phyloP scores from a whole-genome alignment of 2,888 invertebrate genomes.

The Tiphia femorata region DNA sequence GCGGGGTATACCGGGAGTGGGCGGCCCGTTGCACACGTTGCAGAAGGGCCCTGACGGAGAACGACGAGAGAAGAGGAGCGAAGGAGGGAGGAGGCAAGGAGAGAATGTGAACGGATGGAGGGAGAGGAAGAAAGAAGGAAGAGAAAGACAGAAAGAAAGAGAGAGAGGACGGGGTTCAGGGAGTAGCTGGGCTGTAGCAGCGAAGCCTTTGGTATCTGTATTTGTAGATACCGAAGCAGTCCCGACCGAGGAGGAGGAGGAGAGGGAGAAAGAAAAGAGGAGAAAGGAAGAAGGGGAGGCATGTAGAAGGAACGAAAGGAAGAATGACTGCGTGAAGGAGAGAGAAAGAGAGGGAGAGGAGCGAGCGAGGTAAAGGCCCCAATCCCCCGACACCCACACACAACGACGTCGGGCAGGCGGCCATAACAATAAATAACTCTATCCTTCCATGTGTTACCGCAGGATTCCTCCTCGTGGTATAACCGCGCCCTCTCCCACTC shows the following conservation, averaged over 20 bases:
- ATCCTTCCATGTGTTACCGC: constrained; percentile 65
- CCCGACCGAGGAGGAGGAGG: constrained; percentile 21
- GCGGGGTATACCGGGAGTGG: constrained; percentile 64
- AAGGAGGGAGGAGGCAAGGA: constrained; percentile 9
- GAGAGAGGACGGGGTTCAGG: constrained; percentile 9
- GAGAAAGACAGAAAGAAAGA: constrained; percentile 19
- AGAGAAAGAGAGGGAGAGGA: constrained; percentile 32
- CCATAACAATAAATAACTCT: constrained; percentile 68
- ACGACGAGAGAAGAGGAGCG: constrained; percentile 2
- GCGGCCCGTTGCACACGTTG: constrained; percentile 56
- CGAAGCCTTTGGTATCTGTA: constrained; percentile 57
- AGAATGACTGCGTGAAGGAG: constrained; percentile 3
- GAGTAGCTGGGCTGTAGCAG: constrained; percentile 49
- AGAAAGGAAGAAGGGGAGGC: constrained; percentile 9
- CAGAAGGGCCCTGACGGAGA: constrained; percentile 45
- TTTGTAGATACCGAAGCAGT: constrained; percentile 53
- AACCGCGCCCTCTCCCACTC: constrained; percentile 51
- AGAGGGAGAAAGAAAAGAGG: constrained; percentile 3
- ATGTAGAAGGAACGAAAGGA: constrained; percentile 6
- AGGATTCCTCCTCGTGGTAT: constrained; percentile 57
- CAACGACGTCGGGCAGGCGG: constrained; percentile 54
- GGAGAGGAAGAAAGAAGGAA: constrained; percentile 5
- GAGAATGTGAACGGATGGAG: constrained; percentile 3
- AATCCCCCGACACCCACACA: constrained; percentile 60
- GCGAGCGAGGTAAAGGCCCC: constrained; percentile 47